Percentiles rank a stretch among this genome's conserved stretches.
These are phyloP conservation scores for Myotis brandtii DNA, from an alignment of 2,113 vertebrate species.

Conservation along the genomic window DNA sequence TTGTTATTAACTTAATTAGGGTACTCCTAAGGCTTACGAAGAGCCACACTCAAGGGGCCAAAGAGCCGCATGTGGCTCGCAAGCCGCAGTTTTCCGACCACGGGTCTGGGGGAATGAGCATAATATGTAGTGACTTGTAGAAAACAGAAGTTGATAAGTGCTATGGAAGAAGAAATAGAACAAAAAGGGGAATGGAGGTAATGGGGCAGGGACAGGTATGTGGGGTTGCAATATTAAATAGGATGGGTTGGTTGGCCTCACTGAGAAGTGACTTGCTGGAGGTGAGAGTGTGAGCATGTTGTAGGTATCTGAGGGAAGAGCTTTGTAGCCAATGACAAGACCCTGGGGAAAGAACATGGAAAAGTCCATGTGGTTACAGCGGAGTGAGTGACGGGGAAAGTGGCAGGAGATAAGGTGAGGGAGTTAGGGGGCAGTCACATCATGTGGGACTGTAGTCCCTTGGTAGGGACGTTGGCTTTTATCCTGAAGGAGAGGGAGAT, in stretches of 20 bases:
- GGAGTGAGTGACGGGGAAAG: background rate
- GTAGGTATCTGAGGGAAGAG: background rate
- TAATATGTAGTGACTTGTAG: background rate
- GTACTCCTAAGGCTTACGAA: too few relatives aligned
- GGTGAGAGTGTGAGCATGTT: background rate
- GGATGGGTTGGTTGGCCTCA: background rate
- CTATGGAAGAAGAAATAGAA: background rate
- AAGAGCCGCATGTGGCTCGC: too few relatives aligned
- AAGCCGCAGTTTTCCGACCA: too few relatives aligned
- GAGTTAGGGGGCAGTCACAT: background rate
- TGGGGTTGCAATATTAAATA: background rate
- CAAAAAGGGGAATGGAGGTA: background rate
- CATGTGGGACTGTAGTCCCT: background rate
- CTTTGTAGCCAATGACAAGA: background rate
- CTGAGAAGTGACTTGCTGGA: background rate
- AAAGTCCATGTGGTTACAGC: background rate
- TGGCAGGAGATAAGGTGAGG: background rate
- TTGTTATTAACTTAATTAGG: too few relatives aligned
- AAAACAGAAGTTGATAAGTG: background rate
- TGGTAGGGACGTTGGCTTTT: background rate
- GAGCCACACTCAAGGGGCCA: too few relatives aligned
- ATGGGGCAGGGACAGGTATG: background rate
- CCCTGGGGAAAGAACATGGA: background rate
- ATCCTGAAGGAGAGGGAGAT: background rate
- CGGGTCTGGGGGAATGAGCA: background rate